Evolutionary conservation across 2,888 invertebrate genomes (phyloP).

Genomic region (Ornithoptera alexandrae): DNA sequence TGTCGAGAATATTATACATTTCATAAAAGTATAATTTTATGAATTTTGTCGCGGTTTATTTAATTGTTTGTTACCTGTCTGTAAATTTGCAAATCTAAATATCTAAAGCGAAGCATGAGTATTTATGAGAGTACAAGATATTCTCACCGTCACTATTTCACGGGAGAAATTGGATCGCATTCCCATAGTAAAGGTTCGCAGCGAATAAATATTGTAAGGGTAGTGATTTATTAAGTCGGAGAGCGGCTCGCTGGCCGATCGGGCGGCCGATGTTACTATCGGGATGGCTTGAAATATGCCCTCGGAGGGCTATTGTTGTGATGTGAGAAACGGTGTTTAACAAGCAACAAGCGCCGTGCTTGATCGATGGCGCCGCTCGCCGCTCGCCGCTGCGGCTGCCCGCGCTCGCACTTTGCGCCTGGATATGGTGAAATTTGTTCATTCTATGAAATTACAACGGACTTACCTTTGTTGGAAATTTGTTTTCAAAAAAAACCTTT

Average conservation of each 20-base stretch:
- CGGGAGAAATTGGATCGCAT: slow-evolving; percentile 43
- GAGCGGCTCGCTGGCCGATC: slow-evolving; percentile 64
- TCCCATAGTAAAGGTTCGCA: slow-evolving; percentile 59
- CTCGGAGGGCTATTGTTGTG: slow-evolving; percentile 74
- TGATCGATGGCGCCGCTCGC: slow-evolving; percentile 61
- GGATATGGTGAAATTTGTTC: slow-evolving; percentile 61
- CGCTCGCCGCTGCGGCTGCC: slow-evolving; percentile 38
- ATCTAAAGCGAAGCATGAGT: not conserved
- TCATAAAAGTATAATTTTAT: no score
- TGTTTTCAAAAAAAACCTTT: not conserved
- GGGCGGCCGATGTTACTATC: slow-evolving; percentile 71
- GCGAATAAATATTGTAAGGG: slow-evolving; percentile 78
- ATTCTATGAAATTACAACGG: slow-evolving; percentile 38
- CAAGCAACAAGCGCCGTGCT: slow-evolving; percentile 64
- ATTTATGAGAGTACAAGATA: slow-evolving; percentile 24
- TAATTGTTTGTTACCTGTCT: not conserved
- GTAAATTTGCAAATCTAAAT: slow-evolving; percentile 1
- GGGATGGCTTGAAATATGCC: slow-evolving; percentile 77
- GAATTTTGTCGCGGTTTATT: not conserved
- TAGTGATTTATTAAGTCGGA: slow-evolving; percentile 73
- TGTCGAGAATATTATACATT: no score
- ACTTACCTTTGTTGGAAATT: not conserved
- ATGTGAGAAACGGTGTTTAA: slow-evolving; percentile 79
- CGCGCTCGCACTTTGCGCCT: slow-evolving; percentile 58
- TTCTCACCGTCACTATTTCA: slow-evolving; percentile 28